Evolutionary conservation across 2,888 invertebrate genomes (phyloP).

Genomic region (Amphipyra tragopoginis): DNA sequence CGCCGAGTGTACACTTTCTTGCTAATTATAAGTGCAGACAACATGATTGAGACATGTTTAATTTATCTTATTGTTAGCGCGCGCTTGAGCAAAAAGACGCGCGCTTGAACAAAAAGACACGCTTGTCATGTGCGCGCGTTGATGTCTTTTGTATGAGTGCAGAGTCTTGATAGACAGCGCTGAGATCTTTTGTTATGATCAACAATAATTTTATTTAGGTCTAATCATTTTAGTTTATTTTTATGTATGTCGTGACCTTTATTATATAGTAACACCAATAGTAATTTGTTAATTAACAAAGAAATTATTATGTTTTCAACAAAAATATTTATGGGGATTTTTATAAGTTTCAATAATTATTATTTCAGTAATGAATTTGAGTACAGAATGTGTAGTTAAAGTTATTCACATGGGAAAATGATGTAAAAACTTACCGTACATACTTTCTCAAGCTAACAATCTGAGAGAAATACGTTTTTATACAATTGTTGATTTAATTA

Average conservation of each 20-base stretch:
- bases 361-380: background rate
- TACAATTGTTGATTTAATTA: background rate
- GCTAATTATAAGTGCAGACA: too few relatives aligned
- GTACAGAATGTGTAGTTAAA: background rate
- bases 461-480: background rate
- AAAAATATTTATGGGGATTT: too few relatives aligned
- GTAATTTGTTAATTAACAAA: too few relatives aligned
- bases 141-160: conserved; percentile 68
- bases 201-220: background rate
- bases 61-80: too few relatives aligned
- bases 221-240: background rate
- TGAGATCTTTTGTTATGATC: background rate
- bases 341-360: background rate
- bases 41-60: too few relatives aligned
- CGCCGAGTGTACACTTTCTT: too few relatives aligned
- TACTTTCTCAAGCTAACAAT: background rate
- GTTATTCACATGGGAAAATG: background rate
- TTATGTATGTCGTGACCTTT: too few relatives aligned
- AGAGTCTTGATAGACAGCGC: background rate
- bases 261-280: too few relatives aligned
- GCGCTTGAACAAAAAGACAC: background rate
- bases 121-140: conserved; percentile 60
- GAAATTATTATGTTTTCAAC: too few relatives aligned
- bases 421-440: too few relatives aligned
- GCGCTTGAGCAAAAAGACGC: background rate